Percentiles rank a stretch among this genome's conserved stretches.
These are phyloP conservation scores for Cyanoramphus novaezelandiae DNA, from an alignment of 2,113 vertebrate genomes.

Conservation along the genomic window DNA sequence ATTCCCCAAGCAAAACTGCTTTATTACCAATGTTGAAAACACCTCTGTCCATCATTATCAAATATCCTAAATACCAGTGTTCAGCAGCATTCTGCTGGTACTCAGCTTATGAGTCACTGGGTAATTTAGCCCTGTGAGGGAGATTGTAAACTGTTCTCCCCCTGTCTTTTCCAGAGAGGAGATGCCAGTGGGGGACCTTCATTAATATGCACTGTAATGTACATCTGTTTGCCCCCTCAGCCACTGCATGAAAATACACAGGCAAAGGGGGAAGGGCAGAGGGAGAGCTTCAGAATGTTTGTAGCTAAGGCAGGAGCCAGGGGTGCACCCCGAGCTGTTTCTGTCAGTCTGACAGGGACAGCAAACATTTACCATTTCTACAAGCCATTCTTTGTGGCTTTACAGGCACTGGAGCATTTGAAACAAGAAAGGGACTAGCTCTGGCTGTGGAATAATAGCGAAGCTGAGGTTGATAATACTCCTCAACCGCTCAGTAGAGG, in stretches of 20 bases:
- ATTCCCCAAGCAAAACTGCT: neutral
- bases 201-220: constrained; percentile 76
- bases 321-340: neutral
- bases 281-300: constrained; percentile 6
- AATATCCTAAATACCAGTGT: neutral
- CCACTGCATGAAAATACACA: constrained; percentile 31
- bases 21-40: constrained; percentile 4
- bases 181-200: constrained; percentile 65
- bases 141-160: constrained; percentile 31
- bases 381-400: neutral
- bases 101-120: constrained; percentile 55
- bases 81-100: neutral
- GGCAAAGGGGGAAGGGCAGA: constrained; percentile 41
- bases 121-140: constrained; percentile 34
- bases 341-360: constrained; percentile 25
- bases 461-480: constrained; percentile 22
- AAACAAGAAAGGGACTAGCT: neutral
- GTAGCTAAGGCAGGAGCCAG: neutral
- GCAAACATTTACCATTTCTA: constrained; percentile 11
- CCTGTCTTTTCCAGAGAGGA: constrained; percentile 29
- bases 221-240: constrained; percentile 67
- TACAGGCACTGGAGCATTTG: constrained; percentile 7
- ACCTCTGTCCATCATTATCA: constrained; percentile 14
- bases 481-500: neutral
- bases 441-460: neutral